phyloP scores from a whole-genome alignment of 2,797 vertebrate genomes.

The Percopsis omiscomaycus region DNA sequence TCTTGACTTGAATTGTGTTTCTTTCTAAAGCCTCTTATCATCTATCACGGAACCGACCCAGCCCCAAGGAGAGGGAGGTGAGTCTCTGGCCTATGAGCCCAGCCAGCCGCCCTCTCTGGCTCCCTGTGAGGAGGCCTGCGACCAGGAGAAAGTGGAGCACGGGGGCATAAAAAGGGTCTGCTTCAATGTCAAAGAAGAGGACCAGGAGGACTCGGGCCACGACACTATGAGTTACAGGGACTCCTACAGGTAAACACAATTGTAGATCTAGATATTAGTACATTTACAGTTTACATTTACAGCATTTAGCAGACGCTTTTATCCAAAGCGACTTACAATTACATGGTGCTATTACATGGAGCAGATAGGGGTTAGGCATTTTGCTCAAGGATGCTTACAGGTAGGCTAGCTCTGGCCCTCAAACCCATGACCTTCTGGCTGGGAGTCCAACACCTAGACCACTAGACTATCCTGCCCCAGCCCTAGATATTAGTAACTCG shows the following conservation, averaged over 20 bases:
- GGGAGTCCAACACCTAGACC: no score
- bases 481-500: no score
- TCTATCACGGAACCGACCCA: constrained; percentile 92
- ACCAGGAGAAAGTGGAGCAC: constrained; percentile 87
- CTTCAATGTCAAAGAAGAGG: constrained; percentile 96
- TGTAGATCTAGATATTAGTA: not conserved
- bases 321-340: no score
- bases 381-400: no score
- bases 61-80: constrained; percentile 70
- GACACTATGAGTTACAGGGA: constrained; percentile 99
- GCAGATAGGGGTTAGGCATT: no score
- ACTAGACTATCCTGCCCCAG: no score
- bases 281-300: no score
- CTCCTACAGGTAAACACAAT: constrained; percentile 90
- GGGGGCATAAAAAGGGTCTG: constrained; percentile 93
- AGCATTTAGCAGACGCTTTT: no score
- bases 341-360: no score
- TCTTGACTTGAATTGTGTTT: not conserved
- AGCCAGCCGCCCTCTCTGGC: constrained; percentile 77
- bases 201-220: constrained; percentile 97
- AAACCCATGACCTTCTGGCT: no score
- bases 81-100: constrained; percentile 79
- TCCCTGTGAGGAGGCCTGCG: constrained; percentile 80
- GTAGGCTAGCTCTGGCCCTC: no score
- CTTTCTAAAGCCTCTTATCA: constrained; percentile 68